Evolutionary conservation across 2,888 invertebrate genomes (phyloP), one percentile per base, ranked within the genome.

Genomic region (Mylabris sibirica): DNA sequence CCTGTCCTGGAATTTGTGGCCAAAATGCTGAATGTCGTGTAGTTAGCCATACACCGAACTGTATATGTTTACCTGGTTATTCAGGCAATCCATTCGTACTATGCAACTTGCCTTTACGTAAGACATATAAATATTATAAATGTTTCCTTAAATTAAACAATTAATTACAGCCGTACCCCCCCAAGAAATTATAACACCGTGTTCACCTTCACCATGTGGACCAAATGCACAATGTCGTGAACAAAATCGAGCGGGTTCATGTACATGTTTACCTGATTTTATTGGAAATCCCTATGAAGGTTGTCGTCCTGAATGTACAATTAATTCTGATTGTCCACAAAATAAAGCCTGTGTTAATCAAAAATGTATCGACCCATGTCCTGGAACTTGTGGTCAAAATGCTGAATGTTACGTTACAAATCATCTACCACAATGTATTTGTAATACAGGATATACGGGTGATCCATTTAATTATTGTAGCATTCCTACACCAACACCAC

Each of bases 1-100:
- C 94, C n/a, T 95, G 94, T 77, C 92, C 92, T 9, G 93, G 93
- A 12, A 91, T 92, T 6, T 95, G 95, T 79, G 95, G 95, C 57
- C 81, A 84, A 59, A 14, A 79, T 74, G 92, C 95, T 1, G 85
- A 89, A 60, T 96, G 95, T 78, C 88, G 89, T 79, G 91, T 93
- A 8, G 88, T 90, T 71, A 92, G 91, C 80, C 93, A 94, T 78
- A 90, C 88, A 67, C 93, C 94, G 1, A 89, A 90, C 64, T 95
- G 95, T 81, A 87, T 89, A 4, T 95, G 95, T 79, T 83, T 87
- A 80, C 84, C 90, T 1, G 91, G 90, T 75, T 93, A 89, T 78
- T 87, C 89, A 34, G 95, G 95, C 14, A 91, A 94, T 85, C 92
- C 93, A n/a, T 94, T 94, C 77, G 83, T 86, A 12, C 87, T 87